Base-by-base conservation (phyloP, 2,888 invertebrate genomes). In the Tenodera sinensis region DNA sequence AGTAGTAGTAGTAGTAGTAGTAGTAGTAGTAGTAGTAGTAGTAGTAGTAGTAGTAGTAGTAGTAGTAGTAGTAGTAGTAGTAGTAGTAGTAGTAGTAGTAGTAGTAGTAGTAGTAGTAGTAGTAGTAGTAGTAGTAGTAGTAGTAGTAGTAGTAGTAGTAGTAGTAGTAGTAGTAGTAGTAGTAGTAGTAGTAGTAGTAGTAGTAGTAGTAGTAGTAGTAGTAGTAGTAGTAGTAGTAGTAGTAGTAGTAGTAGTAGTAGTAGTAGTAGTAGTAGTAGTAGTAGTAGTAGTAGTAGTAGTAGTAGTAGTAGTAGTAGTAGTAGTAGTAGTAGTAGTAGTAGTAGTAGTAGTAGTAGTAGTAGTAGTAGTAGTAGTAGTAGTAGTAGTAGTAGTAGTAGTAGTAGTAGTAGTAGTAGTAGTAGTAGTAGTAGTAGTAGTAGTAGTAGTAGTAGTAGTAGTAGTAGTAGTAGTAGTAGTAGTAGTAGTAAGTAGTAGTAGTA, bases 1-100 rank as follows among this genome's bases (percentile, higher is more conserved):
- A 84, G 84, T 84, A 84, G 84, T 84, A 84, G 84, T 84, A 84
- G 84, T 84, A 84, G 84, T 84, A 84, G 84, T 84, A 84, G 84
- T 84, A 84, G 84, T 84, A 84, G 84, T 84, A 84, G 84, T 84
- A 84, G 84, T 84, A 84, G 84, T 84, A 84, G 84, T 84, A 84
- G 84, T 84, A 84, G 84, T 84, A 84, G 84, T 84, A 84, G 84
- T 84, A 84, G 84, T 84, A 84, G 84, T 84, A 84, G 84, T 84
- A 84, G 84, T 84, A 84, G 84, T 84, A 84, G 84, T 84, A 84
- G 84, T 84, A 84, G 84, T 84, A 84, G 84, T 84, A 84, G 84
- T 84, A 84, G 84, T 84, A 84, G 84, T 84, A 84, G 84, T 84
- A 84, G 84, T 84, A 84, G 84, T 84, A 84, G 84, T 84, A 84